Base-by-base conservation (phyloP, 2,113 vertebrate species). In the Anarrhichthys ocellatus region DNA sequence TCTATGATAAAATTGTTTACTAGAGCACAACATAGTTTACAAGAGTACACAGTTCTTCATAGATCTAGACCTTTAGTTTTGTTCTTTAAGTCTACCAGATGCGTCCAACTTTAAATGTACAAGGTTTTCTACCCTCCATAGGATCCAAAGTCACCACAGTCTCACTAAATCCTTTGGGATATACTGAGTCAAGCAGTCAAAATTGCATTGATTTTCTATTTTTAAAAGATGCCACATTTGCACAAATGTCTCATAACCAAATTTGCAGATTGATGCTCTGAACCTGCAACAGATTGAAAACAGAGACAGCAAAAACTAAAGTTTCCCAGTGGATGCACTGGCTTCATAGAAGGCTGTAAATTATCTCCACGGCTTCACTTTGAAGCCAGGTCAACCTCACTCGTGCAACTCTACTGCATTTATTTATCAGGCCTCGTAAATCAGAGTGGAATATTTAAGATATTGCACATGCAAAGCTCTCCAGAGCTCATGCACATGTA, bases 381-480 rank as follows among this genome's bases (percentile, higher is more conserved):
- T 20, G 44, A 64, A 11, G 50, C 8, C 1, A 78, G 76, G 72
- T 62, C 59, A 24, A 38, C 15, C 4, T 64, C 52, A 38, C 59
- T 54, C 6, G 24, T 54, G 40, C 73, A 81, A 58, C 50, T 78
- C 59, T 38, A 34, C 22, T 32, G 8, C 1, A n/a, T 78, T 79
- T 68, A 69, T 78, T 81, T 56, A 83, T 76, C 68, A 4, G 29
- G 22, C 64, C 59, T 82, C 73, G 65, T 88, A 79, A 87, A 81
- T 90, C 80, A 62, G 17, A 13, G 38, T 3, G 69, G 20, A 66
- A 36, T 68, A 27, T 20, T 69, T 8, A 69, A 83, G 52, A 68
- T 46, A 67, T 4, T 59, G 0, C 46, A 48, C 59, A 48, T 62
- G 64, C 24, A 74, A 56, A 61, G 36, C 64, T 68, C 46, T 65